Conservation (phyloP, 2,113 vertebrate genomes). For the Malaclemys terrapin region DNA sequence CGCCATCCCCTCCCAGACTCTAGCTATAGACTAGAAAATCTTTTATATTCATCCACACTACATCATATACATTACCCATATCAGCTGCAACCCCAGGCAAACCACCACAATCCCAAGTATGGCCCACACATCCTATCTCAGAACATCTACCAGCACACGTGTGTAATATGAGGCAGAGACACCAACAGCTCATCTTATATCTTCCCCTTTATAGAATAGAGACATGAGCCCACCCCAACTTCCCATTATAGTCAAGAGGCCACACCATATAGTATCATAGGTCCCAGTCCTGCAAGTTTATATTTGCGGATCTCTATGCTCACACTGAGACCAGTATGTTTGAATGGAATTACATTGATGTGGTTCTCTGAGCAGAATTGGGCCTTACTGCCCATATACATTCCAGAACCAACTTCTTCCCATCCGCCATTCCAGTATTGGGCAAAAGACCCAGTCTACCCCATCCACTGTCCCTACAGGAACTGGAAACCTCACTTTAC, state of each 20-base stretch:
- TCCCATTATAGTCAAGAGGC: not conserved
- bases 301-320: accelerated
- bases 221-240: not conserved
- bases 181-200: accelerated
- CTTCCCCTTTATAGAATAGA: not conserved
- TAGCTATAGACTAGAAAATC: not conserved
- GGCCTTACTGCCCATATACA: no score
- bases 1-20: not conserved
- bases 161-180: accelerated
- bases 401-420: not conserved
- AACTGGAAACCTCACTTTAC: not conserved
- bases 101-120: not conserved
- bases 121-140: accelerated
- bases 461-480: not conserved
- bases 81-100: accelerated
- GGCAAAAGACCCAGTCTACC: not conserved
- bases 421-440: not conserved
- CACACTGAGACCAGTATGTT: not conserved
- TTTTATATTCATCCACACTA: not conserved
- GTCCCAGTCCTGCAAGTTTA: accelerated
- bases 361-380: not conserved
- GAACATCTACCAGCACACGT: not conserved
- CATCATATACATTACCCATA: not conserved
- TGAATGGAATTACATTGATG: not conserved
- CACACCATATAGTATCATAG: accelerated